These are phyloP conservation scores for Penelope pileata DNA, from an alignment of 2,113 vertebrate genomes.

Conservation along the genomic window DNA sequence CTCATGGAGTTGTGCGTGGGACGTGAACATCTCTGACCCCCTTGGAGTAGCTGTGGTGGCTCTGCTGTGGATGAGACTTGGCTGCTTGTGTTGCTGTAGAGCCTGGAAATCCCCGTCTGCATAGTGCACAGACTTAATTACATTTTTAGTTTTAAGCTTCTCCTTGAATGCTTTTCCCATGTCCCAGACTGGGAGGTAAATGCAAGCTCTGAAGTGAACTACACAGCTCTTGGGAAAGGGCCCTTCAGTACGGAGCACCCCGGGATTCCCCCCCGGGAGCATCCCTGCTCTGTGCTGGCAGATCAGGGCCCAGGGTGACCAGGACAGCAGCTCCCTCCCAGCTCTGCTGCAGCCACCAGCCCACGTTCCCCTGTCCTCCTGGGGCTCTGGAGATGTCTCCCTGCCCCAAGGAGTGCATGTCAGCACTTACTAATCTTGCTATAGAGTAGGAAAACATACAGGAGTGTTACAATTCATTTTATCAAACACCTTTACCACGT, in stretches of 20 bases:
- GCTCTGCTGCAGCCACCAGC: background rate
- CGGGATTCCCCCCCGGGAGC: background rate
- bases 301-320: background rate
- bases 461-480: background rate
- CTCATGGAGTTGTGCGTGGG: background rate
- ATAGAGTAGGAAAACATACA: background rate
- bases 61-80: background rate
- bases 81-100: background rate
- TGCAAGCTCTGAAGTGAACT: background rate
- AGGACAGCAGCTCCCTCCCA: background rate
- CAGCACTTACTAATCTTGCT: background rate
- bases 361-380: accelerated
- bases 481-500: background rate
- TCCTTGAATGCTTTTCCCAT: slow-evolving; percentile 18
- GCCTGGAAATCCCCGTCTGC: background rate
- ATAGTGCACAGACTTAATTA: background rate
- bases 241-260: accelerated
- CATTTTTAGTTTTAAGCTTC: background rate
- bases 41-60: background rate
- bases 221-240: background rate
- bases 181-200: background rate
- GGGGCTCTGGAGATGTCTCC: background rate
- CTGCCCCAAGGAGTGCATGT: background rate
- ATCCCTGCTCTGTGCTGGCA: background rate
- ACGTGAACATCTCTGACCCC: background rate